Conservation (phyloP, 2,888 invertebrate species). For the Clepsis dumicolana region DNA sequence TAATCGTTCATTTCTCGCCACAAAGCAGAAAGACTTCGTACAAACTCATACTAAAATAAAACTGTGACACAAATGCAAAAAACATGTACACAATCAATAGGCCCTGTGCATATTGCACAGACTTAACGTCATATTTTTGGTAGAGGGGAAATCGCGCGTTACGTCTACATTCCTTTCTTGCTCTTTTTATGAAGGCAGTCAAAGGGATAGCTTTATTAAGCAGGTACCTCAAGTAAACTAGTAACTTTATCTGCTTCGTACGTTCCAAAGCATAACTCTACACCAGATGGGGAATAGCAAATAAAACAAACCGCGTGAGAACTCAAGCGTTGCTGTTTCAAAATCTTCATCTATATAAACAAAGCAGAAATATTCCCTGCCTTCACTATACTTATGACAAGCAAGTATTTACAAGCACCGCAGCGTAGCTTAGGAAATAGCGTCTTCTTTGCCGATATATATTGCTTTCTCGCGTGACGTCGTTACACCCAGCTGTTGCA, state of each 20-base stretch:
- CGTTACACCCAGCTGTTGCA: conserved; percentile 80
- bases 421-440: conserved; percentile 69
- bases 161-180: too few relatives aligned
- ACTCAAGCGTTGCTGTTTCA: conserved; percentile 31
- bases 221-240: neutral
- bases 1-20: too few relatives aligned
- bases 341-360: conserved; percentile 36
- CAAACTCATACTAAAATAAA: too few relatives aligned
- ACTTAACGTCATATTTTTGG: too few relatives aligned
- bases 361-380: conserved; percentile 26
- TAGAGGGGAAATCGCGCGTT: too few relatives aligned
- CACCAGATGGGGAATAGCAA: neutral
- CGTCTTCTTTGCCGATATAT: conserved; percentile 81
- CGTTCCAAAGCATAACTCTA: conserved; percentile 2
- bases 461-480: conserved; percentile 83
- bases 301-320: conserved; percentile 26
- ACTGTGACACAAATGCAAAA: too few relatives aligned
- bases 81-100: too few relatives aligned
- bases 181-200: neutral
- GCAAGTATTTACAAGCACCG: conserved; percentile 46
- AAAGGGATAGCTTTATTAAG: neutral
- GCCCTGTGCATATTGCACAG: too few relatives aligned
- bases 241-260: neutral
- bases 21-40: too few relatives aligned
- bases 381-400: conserved; percentile 39